These are phyloP conservation scores for Xenopus petersii DNA, from an alignment of 2,797 vertebrate species.

Conservation along the genomic window DNA sequence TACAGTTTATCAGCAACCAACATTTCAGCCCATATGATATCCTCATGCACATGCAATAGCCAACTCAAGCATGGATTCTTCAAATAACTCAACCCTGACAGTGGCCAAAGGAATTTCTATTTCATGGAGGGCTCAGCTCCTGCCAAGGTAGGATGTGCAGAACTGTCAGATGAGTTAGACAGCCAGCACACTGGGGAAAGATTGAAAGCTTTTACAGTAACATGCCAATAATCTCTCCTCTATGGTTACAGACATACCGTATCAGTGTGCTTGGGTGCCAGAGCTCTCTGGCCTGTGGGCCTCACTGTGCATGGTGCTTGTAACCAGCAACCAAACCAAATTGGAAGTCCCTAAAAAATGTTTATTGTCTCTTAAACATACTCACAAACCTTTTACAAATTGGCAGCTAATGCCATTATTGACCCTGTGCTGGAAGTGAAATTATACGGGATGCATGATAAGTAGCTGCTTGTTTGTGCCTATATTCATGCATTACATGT, in stretches of 20 bases:
- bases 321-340: too few species aligned
- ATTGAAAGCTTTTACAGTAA: slow-evolving; percentile 9
- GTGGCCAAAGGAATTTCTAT: slow-evolving; percentile 61
- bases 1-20: too few species aligned
- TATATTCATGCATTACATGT: too few species aligned
- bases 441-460: too few species aligned
- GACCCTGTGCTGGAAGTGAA: too few species aligned
- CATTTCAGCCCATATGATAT: background rate
- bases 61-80: slow-evolving; percentile 44
- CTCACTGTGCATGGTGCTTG: too few species aligned
- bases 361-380: too few species aligned
- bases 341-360: too few species aligned
- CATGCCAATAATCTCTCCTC: slow-evolving; percentile 11
- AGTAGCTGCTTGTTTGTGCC: too few species aligned
- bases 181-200: background rate
- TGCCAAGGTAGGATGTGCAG: slow-evolving; percentile 44
- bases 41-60: slow-evolving; percentile 15
- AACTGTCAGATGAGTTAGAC: slow-evolving; percentile 17
- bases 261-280: background rate
- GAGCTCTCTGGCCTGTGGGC: too few species aligned
- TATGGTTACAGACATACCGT: background rate
- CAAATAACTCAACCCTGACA: slow-evolving; percentile 56
- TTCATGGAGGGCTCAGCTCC: slow-evolving; percentile 51
- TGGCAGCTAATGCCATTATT: too few species aligned
- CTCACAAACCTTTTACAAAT: too few species aligned